phyloP scores from a whole-genome alignment of 2,888 invertebrate species.

The Microctonus brassicae region DNA sequence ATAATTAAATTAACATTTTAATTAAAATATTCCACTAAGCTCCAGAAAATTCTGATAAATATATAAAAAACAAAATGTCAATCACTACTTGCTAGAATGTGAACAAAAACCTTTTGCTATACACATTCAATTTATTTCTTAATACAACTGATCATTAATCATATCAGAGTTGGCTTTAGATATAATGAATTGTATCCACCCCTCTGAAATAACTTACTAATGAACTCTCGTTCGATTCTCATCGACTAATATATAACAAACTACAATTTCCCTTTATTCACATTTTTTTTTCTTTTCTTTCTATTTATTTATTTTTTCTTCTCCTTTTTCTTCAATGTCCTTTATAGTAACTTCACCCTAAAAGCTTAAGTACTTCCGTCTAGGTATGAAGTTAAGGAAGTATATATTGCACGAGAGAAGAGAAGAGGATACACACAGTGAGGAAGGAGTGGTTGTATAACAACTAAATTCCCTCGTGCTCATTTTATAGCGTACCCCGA shows the following conservation, averaged over 20 bases:
- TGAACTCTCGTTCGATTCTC: constrained; percentile 17
- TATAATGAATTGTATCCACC: constrained; percentile 28
- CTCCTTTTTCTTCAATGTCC: not conserved
- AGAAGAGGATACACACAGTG: not conserved
- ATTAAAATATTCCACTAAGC: not conserved
- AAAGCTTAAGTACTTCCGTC: constrained; percentile 34
- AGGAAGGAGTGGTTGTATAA: constrained; percentile 14
- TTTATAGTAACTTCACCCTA: constrained; percentile 23
- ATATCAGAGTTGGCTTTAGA: not conserved
- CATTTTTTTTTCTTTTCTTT: too few relatives aligned
- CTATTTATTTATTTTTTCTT: not conserved
- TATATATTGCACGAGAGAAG: not conserved
- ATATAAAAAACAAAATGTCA: not conserved
- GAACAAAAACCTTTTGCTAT: not conserved
- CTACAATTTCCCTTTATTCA: too few relatives aligned
- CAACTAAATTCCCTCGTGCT: constrained; percentile 27
- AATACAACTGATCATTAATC: constrained; percentile 19
- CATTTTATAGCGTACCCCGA: constrained; percentile 23
- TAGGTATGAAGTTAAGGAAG: constrained; percentile 3
- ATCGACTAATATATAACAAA: not conserved
- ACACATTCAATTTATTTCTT: not conserved
- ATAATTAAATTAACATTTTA: not conserved
- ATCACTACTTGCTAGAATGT: not conserved
- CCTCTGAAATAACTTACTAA: constrained; percentile 39
- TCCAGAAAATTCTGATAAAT: too few relatives aligned